A percentile compares a stretch with the other conserved stretches of the same genome.
These are phyloP conservation scores for Lepus timidus DNA, from an alignment of 2,113 vertebrate species.

Conservation along the genomic window DNA sequence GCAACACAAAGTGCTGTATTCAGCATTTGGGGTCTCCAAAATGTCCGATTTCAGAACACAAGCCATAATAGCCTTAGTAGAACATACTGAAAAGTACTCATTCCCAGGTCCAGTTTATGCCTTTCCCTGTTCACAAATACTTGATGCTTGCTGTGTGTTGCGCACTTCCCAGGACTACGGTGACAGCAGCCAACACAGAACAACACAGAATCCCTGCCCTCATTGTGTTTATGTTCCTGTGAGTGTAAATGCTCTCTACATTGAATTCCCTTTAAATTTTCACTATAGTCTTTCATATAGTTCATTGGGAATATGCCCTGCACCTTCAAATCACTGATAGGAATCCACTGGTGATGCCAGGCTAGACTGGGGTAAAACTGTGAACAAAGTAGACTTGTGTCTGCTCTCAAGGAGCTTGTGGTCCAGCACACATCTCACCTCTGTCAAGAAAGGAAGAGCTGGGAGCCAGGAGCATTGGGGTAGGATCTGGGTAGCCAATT, in stretches of 20 bases:
- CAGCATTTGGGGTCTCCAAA: background rate
- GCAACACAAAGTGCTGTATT: background rate
- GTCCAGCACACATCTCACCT: background rate
- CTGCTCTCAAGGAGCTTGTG: background rate
- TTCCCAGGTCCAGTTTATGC: background rate
- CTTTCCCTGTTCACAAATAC: background rate
- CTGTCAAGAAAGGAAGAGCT: background rate
- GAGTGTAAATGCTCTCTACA: background rate
- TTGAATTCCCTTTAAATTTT: constrained; percentile 8
- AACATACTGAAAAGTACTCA: background rate
- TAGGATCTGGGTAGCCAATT: background rate
- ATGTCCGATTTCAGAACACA: background rate
- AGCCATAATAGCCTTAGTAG: background rate
- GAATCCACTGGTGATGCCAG: background rate
- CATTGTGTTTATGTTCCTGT: background rate
- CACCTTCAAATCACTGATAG: background rate
- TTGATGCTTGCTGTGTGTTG: background rate
- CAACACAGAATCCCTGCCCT: constrained; percentile 11
- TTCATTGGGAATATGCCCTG: background rate
- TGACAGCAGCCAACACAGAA: background rate
- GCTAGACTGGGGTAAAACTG: background rate
- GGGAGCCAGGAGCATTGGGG: background rate
- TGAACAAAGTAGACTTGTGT: background rate
- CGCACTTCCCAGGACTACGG: background rate
- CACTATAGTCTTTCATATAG: background rate